phyloP scores from a whole-genome alignment of 2,113 vertebrate genomes.

The Ciconia boyciana region DNA sequence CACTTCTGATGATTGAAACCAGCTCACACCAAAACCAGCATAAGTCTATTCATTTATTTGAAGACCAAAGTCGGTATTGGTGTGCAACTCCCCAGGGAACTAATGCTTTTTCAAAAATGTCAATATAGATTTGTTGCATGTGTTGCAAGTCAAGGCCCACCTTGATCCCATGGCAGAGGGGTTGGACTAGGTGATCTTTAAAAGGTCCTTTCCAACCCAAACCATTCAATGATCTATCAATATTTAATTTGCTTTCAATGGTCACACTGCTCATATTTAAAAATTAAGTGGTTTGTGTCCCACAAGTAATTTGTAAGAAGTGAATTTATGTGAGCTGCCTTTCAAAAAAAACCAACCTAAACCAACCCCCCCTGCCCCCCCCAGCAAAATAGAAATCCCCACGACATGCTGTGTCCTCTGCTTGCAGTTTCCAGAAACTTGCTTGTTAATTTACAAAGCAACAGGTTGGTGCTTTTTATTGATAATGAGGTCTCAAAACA shows the following conservation, averaged over 20 bases:
- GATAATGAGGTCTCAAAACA: background rate
- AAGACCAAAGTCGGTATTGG: background rate
- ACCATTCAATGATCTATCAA: background rate
- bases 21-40: background rate
- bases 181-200: background rate
- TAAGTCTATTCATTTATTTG: background rate
- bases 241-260: background rate
- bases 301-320: background rate
- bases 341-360: background rate
- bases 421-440: background rate
- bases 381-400: background rate
- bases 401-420: background rate
- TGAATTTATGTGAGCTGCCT: background rate
- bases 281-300: background rate
- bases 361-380: background rate
- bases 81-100: background rate
- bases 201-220: background rate
- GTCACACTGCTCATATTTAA: background rate
- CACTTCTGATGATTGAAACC: background rate
- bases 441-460: background rate
- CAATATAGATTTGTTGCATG: background rate
- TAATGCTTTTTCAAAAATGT: background rate
- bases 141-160: background rate
- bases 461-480: background rate
- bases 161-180: background rate